Base-by-base conservation (phyloP, 92 coral and sea anemone genomes). In the Parazoanthus swiftii region DNA sequence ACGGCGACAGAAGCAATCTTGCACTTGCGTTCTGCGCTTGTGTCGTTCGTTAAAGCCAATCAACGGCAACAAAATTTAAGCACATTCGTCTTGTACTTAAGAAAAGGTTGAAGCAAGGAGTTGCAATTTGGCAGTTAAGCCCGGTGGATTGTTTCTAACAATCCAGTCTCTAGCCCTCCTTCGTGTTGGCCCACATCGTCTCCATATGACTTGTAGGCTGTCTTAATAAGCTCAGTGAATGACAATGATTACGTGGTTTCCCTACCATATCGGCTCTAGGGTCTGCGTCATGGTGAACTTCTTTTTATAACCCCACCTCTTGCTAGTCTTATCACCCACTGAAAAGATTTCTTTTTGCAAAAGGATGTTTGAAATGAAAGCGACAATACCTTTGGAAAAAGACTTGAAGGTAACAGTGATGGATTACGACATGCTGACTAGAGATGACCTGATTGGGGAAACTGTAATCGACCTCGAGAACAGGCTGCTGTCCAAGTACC, bases 401-500 rank as follows among this genome's bases (percentile, higher is more conserved):
- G 96, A 93, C 44, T 88, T 95, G 58, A 95, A 88, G 89, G 75
- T 95, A 70, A 86, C 85, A 23, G 95, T 95, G 4, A 72, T 90
- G 91, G 98, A 95, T 84, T 71, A 92, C n/a, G 98, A 95, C 81
- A 58, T 29, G 39, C 91, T 85, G 15, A 90, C 95, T 15, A 80
- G 74, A 81, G 94, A 93, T 84, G 98, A 95, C 50, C 72, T 86
- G 76, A 93, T 95, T 71, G 98, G 98, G 8, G 95, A 93, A 73
- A 95, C 98, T 21, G 80, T 86, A 77, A 90, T 95, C 50, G 98
- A 95, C 83, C 92, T 95, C 44, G 98, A 95, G 50, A 95, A 95
- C 80, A 86, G 98, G 87, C 85, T 95, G 76, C 85, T 95, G 81
- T 90, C 98, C 16, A 79, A 91, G 36, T 86, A 89, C 81, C 95